Evolutionary conservation across 2,888 invertebrate genomes (phyloP).

Genomic region (Eledone cirrhosa): DNA sequence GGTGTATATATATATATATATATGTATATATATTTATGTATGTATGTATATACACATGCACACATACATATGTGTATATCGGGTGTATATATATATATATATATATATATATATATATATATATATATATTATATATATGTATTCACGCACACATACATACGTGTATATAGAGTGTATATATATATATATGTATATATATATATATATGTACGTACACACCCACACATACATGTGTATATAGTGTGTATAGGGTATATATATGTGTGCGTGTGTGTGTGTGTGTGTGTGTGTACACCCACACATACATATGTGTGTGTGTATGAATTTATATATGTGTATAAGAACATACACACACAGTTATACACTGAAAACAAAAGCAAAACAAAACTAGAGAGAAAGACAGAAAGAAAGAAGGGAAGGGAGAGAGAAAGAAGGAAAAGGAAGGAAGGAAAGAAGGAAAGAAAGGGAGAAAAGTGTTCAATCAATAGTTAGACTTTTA

Average conservation of each 20-base stretch:
- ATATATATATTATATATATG: neutral
- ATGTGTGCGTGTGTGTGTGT: neutral
- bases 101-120: neutral
- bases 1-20: too few relatives aligned
- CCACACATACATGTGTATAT: neutral
- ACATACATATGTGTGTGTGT: neutral
- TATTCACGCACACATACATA: neutral
- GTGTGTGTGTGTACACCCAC: neutral
- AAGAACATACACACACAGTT: neutral
- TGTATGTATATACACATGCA: too few relatives aligned
- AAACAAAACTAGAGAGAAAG: neutral
- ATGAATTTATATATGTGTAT: neutral
- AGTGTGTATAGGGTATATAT: too few relatives aligned
- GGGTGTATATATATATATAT: neutral
- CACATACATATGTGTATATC: neutral
- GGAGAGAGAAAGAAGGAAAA: neutral
- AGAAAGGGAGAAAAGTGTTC: neutral
- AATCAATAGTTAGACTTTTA: neutral
- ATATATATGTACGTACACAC: neutral
- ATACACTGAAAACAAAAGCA: neutral
- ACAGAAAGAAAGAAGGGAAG: neutral
- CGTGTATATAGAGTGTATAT: neutral
- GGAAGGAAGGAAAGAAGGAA: neutral
- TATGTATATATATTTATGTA: too few relatives aligned
- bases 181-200: neutral